A percentile compares a stretch with the other conserved stretches of the same genome.
Evolutionary conservation across 2,797 vertebrate genomes (phyloP).

Genomic region (Benthosema pterotum): DNA sequence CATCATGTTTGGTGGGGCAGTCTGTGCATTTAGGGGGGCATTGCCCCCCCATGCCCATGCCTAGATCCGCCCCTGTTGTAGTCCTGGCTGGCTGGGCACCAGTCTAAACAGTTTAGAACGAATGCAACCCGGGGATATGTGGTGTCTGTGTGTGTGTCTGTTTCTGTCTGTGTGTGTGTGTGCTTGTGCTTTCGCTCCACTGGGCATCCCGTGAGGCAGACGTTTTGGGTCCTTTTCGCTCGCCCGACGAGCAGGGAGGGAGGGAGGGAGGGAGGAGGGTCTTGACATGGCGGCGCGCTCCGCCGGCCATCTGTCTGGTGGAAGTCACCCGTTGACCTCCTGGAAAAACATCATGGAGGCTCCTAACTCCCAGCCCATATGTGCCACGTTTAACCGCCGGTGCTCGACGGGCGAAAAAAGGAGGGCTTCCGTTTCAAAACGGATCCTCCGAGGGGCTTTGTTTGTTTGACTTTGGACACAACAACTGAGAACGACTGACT

Average conservation of each 20-base stretch:
- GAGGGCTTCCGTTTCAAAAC: conserved; percentile 31
- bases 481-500: conserved; percentile 8
- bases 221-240: conserved; percentile 51
- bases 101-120: conserved; percentile 42
- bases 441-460: conserved; percentile 34
- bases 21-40: too few species aligned
- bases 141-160: too few species aligned
- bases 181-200: neutral
- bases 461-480: conserved; percentile 33
- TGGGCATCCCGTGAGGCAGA: conserved; percentile 40
- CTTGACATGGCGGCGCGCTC: conserved; percentile 29
- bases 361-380: conserved; percentile 43
- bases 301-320: conserved; percentile 53
- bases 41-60: too few species aligned
- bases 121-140: conserved; percentile 18
- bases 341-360: conserved; percentile 45
- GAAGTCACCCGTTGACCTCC: conserved; percentile 48
- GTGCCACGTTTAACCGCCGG: conserved; percentile 42
- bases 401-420: conserved; percentile 40
- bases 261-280: conserved; percentile 28
- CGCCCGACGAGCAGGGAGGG: conserved; percentile 30
- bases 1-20: too few species aligned
- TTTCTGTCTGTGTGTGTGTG: too few species aligned
- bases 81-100: too few species aligned
- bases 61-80: too few species aligned